These are phyloP conservation scores for Drosophila hamatofila DNA, from an alignment of 2,888 invertebrate species.

Conservation along the genomic window DNA sequence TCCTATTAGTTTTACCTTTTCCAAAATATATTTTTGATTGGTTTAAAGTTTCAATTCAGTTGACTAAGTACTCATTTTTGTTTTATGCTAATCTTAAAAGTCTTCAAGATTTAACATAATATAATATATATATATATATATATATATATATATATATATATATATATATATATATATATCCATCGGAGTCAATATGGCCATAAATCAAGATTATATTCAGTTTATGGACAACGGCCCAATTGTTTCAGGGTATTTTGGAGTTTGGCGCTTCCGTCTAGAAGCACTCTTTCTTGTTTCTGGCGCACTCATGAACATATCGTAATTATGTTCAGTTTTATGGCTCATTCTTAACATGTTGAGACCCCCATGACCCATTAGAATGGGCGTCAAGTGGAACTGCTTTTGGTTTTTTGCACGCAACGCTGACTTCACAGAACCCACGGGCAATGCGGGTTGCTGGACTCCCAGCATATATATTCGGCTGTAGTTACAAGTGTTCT, in stretches of 20 bases:
- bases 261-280: background rate
- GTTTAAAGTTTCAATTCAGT: no score
- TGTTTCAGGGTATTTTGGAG: background rate
- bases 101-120: no score
- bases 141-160: no score
- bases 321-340: constrained; percentile 11
- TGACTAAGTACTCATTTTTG: no score
- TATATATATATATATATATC: no score
- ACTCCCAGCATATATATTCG: constrained; percentile 13
- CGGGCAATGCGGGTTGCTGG: constrained; percentile 24
- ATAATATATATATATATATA: no score
- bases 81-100: no score
- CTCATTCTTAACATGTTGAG: background rate
- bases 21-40: no score
- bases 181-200: no score
- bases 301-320: constrained; percentile 1
- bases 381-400: constrained; percentile 53
- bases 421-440: constrained; percentile 35
- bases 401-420: constrained; percentile 46
- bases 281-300: background rate
- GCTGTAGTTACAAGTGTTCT: constrained; percentile 25
- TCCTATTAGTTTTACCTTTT: no score
- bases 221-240: no score
- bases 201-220: no score
- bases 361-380: constrained; percentile 21